Evolutionary conservation across 1,140 invertebrate genomes (phyloP), one percentile per base, ranked within the genome.

Genomic region (Brachystomella parvula): DNA sequence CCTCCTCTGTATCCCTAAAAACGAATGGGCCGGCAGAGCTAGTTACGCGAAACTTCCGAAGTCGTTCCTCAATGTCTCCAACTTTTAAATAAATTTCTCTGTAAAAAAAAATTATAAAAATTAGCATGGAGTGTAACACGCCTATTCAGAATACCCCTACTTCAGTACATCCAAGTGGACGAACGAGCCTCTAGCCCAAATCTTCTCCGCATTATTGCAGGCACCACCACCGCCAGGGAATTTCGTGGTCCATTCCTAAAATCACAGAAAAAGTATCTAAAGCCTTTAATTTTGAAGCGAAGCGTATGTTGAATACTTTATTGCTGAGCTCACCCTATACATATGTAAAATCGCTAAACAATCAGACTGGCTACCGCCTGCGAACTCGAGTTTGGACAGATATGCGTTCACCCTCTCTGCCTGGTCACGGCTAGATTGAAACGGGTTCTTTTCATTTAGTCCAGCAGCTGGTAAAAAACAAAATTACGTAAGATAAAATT

Each of bases 281-380:
- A 44, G 6, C 3, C n/a, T n/a, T n/a, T n/a, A n/a, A n/a, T n/a
- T n/a, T n/a, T n/a, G n/a, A n/a, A n/a, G n/a, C n/a, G 66, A 47
- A 69, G n/a, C n/a, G n/a, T n/a, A 9, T 65, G 9, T 3, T 61
- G 75, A 75, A 71, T 75, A 89, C 87, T n/a, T n/a, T n/a, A n/a
- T n/a, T n/a, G n/a, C n/a, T n/a, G n/a, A n/a, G n/a, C n/a, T n/a
- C n/a, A n/a, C n/a, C 74, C 84, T 83, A 75, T 90, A 96, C 0
- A 89, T 87, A 77, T 90, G 87, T 1, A 90, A 80, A 65, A 87
- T 85, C 0, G 90, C 87, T 59, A 96, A 82, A 61, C 87, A 85
- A 78, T 97, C 94, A 73, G 91, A 94, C 33, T 84, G 86, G 0
- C 89, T 88, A 0, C 85, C 84, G 75, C 87, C 84, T 0, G 92